phyloP scores from a whole-genome alignment of 2,797 vertebrate species.

The Capromys pilorides region DNA sequence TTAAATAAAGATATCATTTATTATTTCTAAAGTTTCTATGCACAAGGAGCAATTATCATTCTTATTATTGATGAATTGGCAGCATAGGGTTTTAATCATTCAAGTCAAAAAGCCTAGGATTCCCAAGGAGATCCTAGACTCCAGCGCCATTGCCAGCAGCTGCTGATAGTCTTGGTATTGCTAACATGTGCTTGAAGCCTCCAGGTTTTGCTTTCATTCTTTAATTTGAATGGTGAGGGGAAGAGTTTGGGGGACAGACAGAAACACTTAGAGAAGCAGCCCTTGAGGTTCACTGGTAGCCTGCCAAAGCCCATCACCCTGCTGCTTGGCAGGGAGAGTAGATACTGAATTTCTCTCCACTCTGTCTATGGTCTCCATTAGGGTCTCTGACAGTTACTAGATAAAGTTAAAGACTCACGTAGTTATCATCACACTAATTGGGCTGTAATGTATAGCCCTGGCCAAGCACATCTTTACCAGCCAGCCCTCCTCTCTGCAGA shows the following conservation, averaged over 20 bases:
- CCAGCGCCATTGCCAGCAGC: not conserved
- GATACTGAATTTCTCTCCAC: slow-evolving; percentile 81
- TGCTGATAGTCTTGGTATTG: not conserved
- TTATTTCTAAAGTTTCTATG: not conserved
- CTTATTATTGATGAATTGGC: not conserved
- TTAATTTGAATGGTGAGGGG: not conserved
- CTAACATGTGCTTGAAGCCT: not conserved
- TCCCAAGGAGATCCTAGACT: not conserved
- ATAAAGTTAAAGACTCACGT: slow-evolving; percentile 89
- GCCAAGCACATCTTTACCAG: slow-evolving; percentile 89
- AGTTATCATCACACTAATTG: slow-evolving; percentile 90
- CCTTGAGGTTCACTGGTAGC: not conserved
- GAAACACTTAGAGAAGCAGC: not conserved
- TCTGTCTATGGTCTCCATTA: slow-evolving; percentile 82
- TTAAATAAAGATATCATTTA: slow-evolving; percentile 16
- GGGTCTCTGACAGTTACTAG: slow-evolving; percentile 86
- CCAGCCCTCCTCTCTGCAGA: slow-evolving; percentile 86
- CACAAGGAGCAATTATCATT: not conserved
- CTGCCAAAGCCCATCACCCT: slow-evolving; percentile 26
- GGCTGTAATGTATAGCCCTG: slow-evolving; percentile 90
- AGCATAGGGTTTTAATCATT: not conserved
- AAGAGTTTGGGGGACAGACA: not conserved
- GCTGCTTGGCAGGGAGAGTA: slow-evolving; percentile 67
- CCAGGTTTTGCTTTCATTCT: not conserved
- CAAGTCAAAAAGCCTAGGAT: not conserved